Evolutionary conservation across 2,888 invertebrate species (phyloP), one percentile per base, ranked within the genome.

Genomic region (Lypha dubia): DNA sequence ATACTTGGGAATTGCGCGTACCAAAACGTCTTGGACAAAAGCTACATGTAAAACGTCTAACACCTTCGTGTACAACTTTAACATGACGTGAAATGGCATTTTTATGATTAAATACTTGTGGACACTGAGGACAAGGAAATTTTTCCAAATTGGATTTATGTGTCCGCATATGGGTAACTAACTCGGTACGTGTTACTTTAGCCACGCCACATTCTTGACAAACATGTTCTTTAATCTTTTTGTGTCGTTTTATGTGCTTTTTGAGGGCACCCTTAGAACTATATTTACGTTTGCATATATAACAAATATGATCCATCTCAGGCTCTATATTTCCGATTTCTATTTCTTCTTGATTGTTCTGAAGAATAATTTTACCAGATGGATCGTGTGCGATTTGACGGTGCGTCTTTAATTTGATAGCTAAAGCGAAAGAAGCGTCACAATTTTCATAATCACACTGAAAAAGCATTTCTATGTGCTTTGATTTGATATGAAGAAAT

Each of bases 1-100:
- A 88, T 35, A 89, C 53, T 84, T 90, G 89, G 0, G 90, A 89
- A 77, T 89, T 90, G 17, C 89, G 90, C 0, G 90, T 90, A 0
- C 90, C 90, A 74, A 91, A 91, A 9, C 88, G 86, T 73, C 89
- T 90, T 4, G 89, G 87, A 58, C 91, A 91, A 71, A 88, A 88
- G 0, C 79, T 85, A 68, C 91, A 91, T 20, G 86, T 87, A 65
- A 88, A 91, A 0, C 90, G 88, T 9, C 89, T 88, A 63, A 90
- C 88, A 0, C 91, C 92, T 79, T 91, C 90, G 58, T 91, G 92
- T 0, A 92, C 89, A 3, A 89, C 90, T 1, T 90, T 90, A 8
- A 90, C 89, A 75, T 86, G 88, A 28, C 88, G 77, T 53, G 87
- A 71, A 58, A 90, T 90, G 15, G 91, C 90, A 77, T 90, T 90